Evolutionary conservation across 1,140 invertebrate genomes (phyloP), one percentile per base, ranked within the genome.

Genomic region (Drosophila carrolli): DNA sequence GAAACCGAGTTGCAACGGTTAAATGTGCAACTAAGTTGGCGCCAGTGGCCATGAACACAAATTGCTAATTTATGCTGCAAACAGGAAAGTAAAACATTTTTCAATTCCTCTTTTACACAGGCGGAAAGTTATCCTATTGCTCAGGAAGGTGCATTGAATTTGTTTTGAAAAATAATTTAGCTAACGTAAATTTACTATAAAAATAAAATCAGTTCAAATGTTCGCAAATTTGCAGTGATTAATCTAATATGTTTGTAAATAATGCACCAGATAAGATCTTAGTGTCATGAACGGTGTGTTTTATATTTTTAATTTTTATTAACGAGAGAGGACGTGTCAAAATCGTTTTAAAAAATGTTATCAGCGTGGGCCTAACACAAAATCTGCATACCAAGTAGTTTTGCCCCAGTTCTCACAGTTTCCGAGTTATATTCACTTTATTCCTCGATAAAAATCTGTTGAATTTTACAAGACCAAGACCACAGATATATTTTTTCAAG

Each of bases 1-100:
- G 54, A 55, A 71, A 14, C 50, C 58, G 5, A 48, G 16, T 32
- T 19, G 14, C 78, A 86, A 88, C 82, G 82, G 82, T 61, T 53
- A 32, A 40, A 38, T 38, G 50, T 47, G 50, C 41, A 44, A 29
- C 23, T 53, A 51, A 40, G 40, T 37, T 44, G 73, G 73, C 72
- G 74, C 72, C 73, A 57, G 40, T 50, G 61, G 27, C 60, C 37
- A 11, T 37, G 13, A 13, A 41, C 61, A 23, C 37, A 67, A 67
- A 67, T 67, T 67, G 46, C 61, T 67, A 66, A 67, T 53, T 67
- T 67, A 67, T 67, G 65, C 65, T 40, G 19, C 5, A 66, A 67
- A 67, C 65, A 53, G 65, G 61, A 66, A 67, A 35, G 19, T 4
- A 35, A 27, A 51, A 41, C 44, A 63, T 35, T 41, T 13, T 16